These are phyloP conservation scores for Rhagologus leucostigma DNA, from an alignment of 2,113 vertebrate genomes.

Conservation along the genomic window DNA sequence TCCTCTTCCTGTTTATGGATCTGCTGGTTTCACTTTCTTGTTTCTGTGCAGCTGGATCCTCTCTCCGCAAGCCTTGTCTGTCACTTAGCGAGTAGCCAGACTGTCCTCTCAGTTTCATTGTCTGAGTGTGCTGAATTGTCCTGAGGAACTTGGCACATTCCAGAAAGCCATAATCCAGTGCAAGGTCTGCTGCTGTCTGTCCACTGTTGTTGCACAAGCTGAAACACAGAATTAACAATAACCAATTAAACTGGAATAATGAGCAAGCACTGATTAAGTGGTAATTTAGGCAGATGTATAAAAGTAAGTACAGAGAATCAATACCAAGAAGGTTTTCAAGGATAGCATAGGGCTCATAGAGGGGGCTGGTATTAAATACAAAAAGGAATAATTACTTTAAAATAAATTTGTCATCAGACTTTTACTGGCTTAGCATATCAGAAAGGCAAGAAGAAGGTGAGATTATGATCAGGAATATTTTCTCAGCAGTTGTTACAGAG, in stretches of 20 bases:
- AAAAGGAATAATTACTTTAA: background rate
- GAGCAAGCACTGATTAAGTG: background rate
- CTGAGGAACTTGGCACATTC: constrained; percentile 77
- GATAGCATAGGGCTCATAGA: background rate
- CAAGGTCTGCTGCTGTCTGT: constrained; percentile 79
- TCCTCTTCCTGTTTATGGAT: constrained; percentile 65
- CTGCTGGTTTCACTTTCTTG: constrained; percentile 6
- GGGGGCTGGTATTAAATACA: background rate
- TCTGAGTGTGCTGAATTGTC: constrained; percentile 58
- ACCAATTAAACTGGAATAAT: background rate
- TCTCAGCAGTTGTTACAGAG: background rate
- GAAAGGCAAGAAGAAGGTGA: background rate
- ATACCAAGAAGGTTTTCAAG: background rate
- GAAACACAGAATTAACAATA: background rate
- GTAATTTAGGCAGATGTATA: background rate
- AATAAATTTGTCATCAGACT: background rate
- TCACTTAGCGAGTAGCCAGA: background rate
- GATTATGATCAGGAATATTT: background rate
- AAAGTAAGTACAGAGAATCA: background rate
- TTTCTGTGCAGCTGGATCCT: constrained; percentile 29
- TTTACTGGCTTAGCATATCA: background rate
- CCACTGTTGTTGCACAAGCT: constrained; percentile 78
- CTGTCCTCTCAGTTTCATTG: constrained; percentile 6
- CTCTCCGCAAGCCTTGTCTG: background rate
- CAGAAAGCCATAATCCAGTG: constrained; percentile 70